phyloP scores from a whole-genome alignment of 2,797 vertebrate species.

The Hypotaenidia okinawae region DNA sequence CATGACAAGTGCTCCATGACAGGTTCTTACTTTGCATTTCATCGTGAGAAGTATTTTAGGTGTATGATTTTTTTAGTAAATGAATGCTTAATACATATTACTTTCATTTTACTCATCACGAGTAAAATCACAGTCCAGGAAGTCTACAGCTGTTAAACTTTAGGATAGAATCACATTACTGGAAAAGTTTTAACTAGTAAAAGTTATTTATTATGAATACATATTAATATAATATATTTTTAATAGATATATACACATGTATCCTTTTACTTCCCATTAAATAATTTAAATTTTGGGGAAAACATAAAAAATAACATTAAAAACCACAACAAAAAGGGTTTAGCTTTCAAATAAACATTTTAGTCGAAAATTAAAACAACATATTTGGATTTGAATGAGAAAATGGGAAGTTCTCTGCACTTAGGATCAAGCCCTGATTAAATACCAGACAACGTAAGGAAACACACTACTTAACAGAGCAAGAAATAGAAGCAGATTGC shows the following conservation, averaged over 20 bases:
- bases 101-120: background rate
- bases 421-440: background rate
- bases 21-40: background rate
- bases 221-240: background rate
- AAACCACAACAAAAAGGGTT: background rate
- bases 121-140: background rate
- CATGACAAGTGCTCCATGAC: background rate
- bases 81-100: background rate
- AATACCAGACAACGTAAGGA: background rate
- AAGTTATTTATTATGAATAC: background rate
- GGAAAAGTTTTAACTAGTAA: background rate
- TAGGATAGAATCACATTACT: background rate
- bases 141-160: background rate
- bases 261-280: background rate
- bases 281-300: background rate
- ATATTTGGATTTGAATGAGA: background rate
- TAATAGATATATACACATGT: background rate
- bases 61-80: background rate
- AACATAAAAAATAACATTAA: background rate
- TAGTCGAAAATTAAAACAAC: rapidly evolving
- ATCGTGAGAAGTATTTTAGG: background rate
- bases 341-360: background rate
- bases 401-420: background rate
- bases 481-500: background rate
- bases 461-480: background rate